Evolutionary conservation across 2,888 invertebrate species (phyloP), one percentile per base, ranked within the genome.

Genomic region (Epirrhoe alternata): DNA sequence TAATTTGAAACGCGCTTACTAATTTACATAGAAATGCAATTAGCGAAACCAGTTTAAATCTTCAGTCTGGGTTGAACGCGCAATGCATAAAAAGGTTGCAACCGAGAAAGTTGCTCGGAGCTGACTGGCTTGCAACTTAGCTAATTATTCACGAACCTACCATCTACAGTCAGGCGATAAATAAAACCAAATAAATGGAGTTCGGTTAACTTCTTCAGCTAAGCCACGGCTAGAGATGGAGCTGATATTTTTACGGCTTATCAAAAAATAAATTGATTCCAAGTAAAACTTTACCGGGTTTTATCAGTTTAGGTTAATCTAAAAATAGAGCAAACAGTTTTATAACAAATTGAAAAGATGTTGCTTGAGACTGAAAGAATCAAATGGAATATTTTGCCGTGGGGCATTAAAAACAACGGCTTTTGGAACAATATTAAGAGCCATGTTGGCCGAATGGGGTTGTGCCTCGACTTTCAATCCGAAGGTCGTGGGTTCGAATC

Each of bases 1-100:
- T 68, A 72, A 74, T 70, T 71, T 61, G 61, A 67, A 61, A 64
- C 54, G 51, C 70, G 69, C 69, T 66, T 66, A 68, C 69, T 66
- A 75, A 78, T 79, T 80, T 75, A 69, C 78, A 78, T 78, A 77
- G 71, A 73, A 79, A 78, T 73, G 74, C 75, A 80, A 81, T 79
- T 78, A 79, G 73, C 73, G 42, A 56, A 69, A 57, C 66, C 61
- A 63, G 70, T 70, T 74, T 64, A 70, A 70, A 69, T 70, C 70
- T 73, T 71, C 75, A 67, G 70, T 69, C 71, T 68, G 56, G 63
- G 72, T 74, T 72, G 74, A 78, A 77, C 78, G 79, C 74, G 74
- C 74, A 71, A 73, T 75, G 77, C 77, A 78, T 75, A 77, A 78
- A 81, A 78, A 77, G 73, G 71, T 69, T 75, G 74, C 74, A 71